Base-by-base conservation (phyloP, 1,140 invertebrate genomes). In the Procambarus clarkii region DNA sequence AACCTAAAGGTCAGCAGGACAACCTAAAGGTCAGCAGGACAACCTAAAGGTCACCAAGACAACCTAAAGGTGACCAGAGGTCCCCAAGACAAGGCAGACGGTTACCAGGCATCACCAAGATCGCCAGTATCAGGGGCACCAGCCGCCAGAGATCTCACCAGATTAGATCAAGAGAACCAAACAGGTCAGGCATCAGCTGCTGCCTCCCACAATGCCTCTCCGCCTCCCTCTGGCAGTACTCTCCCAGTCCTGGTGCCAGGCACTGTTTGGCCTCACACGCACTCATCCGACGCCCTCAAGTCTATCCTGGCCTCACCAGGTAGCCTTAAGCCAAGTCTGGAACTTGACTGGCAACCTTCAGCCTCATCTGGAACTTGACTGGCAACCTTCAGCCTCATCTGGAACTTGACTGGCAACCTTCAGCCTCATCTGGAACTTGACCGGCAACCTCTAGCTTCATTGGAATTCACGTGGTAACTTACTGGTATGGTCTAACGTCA, bases 131-230 rank as follows among this genome's bases (percentile, higher is more conserved):
- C 83, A 76, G 64, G n/a, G n/a, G 45, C 3, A 50, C 15, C 77
- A 64, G 58, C 58, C 86, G 60, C 77, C 5, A 24, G 46, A 54
- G 8, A 58, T 81, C 77, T n/a, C 77, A 69, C 13, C 58, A 69
- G 83, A 86, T 86, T 86, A 86, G 83, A 86, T 86, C 83, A 86
- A 86, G 83, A 86, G 83, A 69, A 18, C 64, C 64, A 69, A 24
- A 11, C 24, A 34, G 69, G 69, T 74, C 69, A 74, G 69, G 24
- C 69, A 34, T 5, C 69, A 74, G 69, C 69, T 74, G 69, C 15
- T 34, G 18, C 50, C 4, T 34, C n/a, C 1, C 7, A 24, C 69
- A 24, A 21, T 18, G 18, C 15, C 4, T 18, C 50, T 54, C 13
- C 50, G 13, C 18, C 11, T 21, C 34, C 34, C 34, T 34, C 34